phyloP scores from a whole-genome alignment of 1,140 invertebrate genomes.

The Parapsyche elsis region DNA sequence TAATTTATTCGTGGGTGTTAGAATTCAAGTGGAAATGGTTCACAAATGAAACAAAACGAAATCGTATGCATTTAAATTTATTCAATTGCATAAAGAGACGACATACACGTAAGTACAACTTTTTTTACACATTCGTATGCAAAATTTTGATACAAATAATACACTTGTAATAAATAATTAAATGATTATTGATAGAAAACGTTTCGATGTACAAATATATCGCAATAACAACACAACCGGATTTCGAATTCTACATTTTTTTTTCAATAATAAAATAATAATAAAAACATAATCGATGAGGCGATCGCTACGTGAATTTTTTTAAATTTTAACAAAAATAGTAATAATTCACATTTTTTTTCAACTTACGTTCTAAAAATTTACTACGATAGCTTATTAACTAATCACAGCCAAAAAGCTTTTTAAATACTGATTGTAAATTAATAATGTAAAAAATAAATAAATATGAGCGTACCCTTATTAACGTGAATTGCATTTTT shows the following conservation, averaged over 20 bases:
- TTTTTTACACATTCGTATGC: constrained; percentile 27
- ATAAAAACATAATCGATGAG: too few relatives aligned
- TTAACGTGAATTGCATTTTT: constrained; percentile 34
- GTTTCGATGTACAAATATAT: constrained; percentile 3
- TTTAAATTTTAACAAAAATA: constrained; percentile 16
- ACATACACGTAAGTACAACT: constrained; percentile 36
- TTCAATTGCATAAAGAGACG: constrained; percentile 33
- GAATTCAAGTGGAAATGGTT: too few relatives aligned
- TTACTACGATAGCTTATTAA: constrained; percentile 38
- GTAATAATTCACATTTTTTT: constrained; percentile 27
- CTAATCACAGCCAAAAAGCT: constrained; percentile 55
- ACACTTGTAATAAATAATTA: constrained; percentile 13
- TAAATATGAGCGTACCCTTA: constrained; percentile 37
- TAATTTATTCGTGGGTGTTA: too few relatives aligned
- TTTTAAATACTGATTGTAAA: constrained; percentile 42
- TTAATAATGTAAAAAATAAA: constrained; percentile 8
- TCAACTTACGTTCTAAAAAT: background rate
- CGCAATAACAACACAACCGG: background rate
- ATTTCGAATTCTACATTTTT: background rate
- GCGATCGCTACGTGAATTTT: too few relatives aligned
- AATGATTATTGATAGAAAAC: background rate
- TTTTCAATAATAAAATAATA: background rate
- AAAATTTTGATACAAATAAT: background rate
- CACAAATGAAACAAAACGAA: too few relatives aligned
- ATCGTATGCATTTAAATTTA: constrained; percentile 17